These are phyloP conservation scores for Platyrinchus mystaceus DNA, from an alignment of 2,797 vertebrate genomes.

Conservation along the genomic window DNA sequence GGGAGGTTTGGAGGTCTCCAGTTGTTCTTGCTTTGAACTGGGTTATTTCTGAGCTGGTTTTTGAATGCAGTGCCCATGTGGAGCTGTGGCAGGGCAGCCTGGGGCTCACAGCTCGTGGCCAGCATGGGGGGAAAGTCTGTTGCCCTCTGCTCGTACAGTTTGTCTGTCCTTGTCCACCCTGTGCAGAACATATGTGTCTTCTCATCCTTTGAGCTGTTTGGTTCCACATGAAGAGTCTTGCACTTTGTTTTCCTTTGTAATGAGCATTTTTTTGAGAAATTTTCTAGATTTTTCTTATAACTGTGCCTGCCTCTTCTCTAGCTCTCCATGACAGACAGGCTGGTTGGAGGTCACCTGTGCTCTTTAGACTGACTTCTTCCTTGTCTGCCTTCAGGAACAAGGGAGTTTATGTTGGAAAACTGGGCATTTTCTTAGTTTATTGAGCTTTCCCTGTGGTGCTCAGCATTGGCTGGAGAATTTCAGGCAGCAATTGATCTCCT, in stretches of 20 bases:
- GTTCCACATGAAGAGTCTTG: not conserved
- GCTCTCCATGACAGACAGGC: not conserved
- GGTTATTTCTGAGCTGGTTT: not conserved
- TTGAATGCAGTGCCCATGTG: not conserved
- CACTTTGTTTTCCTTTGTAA: not conserved
- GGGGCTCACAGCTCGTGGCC: not conserved
- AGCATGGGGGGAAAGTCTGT: rapidly evolving
- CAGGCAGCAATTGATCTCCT: not conserved
- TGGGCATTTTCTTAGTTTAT: not conserved
- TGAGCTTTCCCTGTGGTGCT: not conserved
- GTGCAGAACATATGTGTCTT: not conserved
- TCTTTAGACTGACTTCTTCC: not conserved
- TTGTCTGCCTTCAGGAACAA: not conserved
- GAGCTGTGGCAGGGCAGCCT: not conserved
- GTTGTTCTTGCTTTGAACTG: not conserved
- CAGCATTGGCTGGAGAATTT: not conserved
- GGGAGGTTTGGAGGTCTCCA: not conserved
- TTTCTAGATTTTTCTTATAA: not conserved
- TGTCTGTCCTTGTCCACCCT: not conserved
- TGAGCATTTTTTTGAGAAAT: not conserved
- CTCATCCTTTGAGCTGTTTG: not conserved
- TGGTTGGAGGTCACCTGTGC: not conserved
- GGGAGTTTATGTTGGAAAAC: not conserved
- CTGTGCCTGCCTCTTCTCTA: not conserved
- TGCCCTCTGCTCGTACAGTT: not conserved